Evolutionary conservation across 2,113 vertebrate species (phyloP).

Genomic region (Dromiciops gliroides): DNA sequence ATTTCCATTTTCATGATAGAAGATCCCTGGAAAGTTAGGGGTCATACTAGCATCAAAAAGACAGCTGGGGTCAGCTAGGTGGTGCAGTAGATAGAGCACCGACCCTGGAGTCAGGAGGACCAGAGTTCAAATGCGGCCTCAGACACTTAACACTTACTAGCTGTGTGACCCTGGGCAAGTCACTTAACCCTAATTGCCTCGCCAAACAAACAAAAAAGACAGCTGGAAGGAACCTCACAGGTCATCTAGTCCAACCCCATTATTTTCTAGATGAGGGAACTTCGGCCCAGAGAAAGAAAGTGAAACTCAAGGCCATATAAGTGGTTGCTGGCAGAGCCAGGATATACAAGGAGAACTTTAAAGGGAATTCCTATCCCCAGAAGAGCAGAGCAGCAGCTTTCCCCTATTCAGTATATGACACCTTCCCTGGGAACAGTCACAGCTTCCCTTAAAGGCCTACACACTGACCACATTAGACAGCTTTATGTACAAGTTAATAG

Average conservation of each 20-base stretch:
- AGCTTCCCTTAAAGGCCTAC: neutral
- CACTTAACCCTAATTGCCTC: too few relatives aligned
- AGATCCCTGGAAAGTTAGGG: neutral
- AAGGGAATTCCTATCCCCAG: neutral
- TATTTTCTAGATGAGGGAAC: neutral
- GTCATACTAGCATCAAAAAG: neutral
- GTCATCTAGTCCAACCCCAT: neutral
- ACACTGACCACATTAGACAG: neutral
- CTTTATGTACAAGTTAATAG: neutral
- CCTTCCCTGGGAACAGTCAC: neutral
- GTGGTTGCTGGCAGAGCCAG: neutral
- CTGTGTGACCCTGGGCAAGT: too few relatives aligned
- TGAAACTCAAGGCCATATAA: neutral
- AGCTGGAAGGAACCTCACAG: neutral
- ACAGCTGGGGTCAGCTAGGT: too few relatives aligned
- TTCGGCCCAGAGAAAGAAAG: neutral
- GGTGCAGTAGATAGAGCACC: too few relatives aligned
- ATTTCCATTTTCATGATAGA: neutral
- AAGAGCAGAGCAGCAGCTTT: neutral
- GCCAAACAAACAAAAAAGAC: too few relatives aligned
- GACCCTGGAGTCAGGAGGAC: too few relatives aligned
- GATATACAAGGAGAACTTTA: neutral
- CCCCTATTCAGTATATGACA: neutral
- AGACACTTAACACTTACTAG: too few relatives aligned
- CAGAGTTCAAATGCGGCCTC: too few relatives aligned